Evolutionary conservation across 2,888 invertebrate species (phyloP).

Genomic region (Drepana falcataria): DNA sequence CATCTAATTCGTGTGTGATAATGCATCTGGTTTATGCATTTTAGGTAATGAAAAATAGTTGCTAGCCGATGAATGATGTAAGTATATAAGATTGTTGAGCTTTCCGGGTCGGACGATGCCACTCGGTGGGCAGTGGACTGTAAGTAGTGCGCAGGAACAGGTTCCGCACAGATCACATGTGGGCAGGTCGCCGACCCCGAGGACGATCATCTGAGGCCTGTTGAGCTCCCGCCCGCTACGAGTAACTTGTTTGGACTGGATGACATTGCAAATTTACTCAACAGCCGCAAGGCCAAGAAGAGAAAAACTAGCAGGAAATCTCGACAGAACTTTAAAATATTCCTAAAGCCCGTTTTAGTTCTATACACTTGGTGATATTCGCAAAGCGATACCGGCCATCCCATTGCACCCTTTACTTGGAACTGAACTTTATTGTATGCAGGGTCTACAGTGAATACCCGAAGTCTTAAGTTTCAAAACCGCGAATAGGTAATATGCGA

Average conservation of each 20-base stretch:
- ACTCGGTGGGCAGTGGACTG: constrained; percentile 36
- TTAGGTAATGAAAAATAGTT: not conserved
- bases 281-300: constrained; percentile 10
- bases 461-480: not conserved
- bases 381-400: too few relatives aligned
- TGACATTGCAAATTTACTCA: constrained; percentile 2
- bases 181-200: constrained; percentile 61
- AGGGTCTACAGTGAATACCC: constrained; percentile 3
- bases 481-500: constrained; percentile 22
- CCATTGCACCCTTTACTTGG: too few relatives aligned
- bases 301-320: constrained; percentile 21
- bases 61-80: constrained; percentile 2
- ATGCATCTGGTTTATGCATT: constrained; percentile 7
- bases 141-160: constrained; percentile 68
- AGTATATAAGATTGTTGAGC: constrained; percentile 19
- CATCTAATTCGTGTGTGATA: constrained; percentile 14
- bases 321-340: not conserved
- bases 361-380: too few relatives aligned
- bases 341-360: too few relatives aligned
- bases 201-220: constrained; percentile 55
- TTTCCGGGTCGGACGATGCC: constrained; percentile 31
- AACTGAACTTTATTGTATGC: not conserved
- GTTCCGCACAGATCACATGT: constrained; percentile 68
- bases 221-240: constrained; percentile 29
- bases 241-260: constrained; percentile 7